Base-by-base conservation (phyloP, 1,140 invertebrate species). In the Trichonephila inaurata region DNA sequence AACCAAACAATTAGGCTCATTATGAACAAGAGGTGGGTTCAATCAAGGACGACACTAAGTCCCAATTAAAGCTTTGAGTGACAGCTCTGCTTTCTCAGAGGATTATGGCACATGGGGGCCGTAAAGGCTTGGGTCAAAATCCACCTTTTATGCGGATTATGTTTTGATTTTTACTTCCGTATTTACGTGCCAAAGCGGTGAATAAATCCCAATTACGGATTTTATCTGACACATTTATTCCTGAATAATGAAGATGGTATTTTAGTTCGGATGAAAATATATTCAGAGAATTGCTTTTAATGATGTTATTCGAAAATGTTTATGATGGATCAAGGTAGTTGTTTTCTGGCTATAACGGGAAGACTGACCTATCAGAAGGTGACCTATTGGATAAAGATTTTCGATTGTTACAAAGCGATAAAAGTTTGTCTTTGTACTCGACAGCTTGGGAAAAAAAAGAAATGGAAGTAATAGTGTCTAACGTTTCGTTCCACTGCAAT, bases 51-150 rank as follows among this genome's bases (percentile, higher is more conserved):
- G 28, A 8, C 14, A 21, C 64, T 89, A 66, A 92, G 90, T 64
- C 61, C 90, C 90, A 92, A 85, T 92, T 92, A 92, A 85, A 69
- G 58, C 66, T 92, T 85, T 85, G 90, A 92, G 51, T 92, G 90
- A 92, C 90, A 92, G 21, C 40, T 21, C 28, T 18, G 24, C 21
- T 81, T 82, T 91, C 72, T 72, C 33, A 85, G 24, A 24, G 90
- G 90, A 92, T 92, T 92, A 92, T n/a, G 51, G 72, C 33, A 51
- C 51, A 51, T 51, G 19, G 21, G 24, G 64, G 19, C 16, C 61
- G 61, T 62, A 21, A 62, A 19, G 21, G 66, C 16, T 12, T 19
- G 72, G 72, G 72, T 77, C 72, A 77, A 77, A 51, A 58, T 83
- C 82, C 51, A 83, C 82, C 82, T 83, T 83, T 83, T 83, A 83